phyloP scores from a whole-genome alignment of 2,113 vertebrate species.

The Podilymbus podiceps region DNA sequence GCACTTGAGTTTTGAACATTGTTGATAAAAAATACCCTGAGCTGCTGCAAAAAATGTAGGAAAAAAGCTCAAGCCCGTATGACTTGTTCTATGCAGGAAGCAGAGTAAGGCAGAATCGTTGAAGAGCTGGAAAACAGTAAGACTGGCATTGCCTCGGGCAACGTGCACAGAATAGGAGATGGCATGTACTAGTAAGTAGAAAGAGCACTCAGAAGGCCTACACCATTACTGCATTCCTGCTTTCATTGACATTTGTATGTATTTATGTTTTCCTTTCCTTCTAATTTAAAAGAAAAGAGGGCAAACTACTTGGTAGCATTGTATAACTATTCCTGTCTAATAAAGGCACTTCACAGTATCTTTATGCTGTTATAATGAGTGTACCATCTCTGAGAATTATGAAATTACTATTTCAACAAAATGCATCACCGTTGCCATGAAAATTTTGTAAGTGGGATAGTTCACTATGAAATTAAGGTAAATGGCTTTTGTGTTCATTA shows the following conservation, averaged over 20 bases:
- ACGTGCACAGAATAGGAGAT: not conserved
- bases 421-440: constrained; percentile 38
- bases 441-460: constrained; percentile 57
- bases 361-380: constrained; percentile 47
- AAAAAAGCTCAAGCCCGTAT: not conserved
- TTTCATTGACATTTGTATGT: not conserved
- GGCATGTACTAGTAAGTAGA: not conserved
- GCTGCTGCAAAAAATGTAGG: not conserved
- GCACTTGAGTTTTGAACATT: not conserved
- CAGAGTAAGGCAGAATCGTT: not conserved
- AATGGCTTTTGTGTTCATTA: constrained; percentile 61
- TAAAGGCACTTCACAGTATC: constrained; percentile 21
- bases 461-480: constrained; percentile 61
- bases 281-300: constrained; percentile 37
- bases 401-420: constrained; percentile 63
- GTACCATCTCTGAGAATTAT: constrained; percentile 57
- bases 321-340: constrained; percentile 24
- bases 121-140: not conserved
- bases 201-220: not conserved
- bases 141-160: not conserved
- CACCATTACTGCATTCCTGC: not conserved
- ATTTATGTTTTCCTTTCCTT: constrained; percentile 62
- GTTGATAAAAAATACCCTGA: not conserved
- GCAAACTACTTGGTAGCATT: constrained; percentile 20
- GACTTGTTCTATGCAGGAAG: not conserved